Evolutionary conservation across 2,797 vertebrate species (phyloP), one percentile per base, ranked within the genome.

Genomic region (Mormyrops boulengeri): DNA sequence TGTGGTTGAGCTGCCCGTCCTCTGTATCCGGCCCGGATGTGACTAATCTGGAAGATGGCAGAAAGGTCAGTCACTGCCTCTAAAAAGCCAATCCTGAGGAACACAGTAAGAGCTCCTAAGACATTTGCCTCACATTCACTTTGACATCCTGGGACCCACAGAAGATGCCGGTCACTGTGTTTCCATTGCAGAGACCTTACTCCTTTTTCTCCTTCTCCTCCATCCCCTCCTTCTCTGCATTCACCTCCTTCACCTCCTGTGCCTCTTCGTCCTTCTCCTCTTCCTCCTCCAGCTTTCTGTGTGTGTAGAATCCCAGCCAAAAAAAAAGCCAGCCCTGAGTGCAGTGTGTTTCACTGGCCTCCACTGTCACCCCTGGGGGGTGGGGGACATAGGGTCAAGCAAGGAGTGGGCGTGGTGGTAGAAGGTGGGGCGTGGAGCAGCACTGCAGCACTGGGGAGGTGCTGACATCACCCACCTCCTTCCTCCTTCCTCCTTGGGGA

Each of bases 381-480:
- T 2, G 80, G 34, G 44, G 30, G 30, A 49, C 80, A 49, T 22
- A 19, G 47, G n/a, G 9, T 47, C 44, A 9, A 47, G 8, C 80
- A 26, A 85, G 47, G 41, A 26, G n/a, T 69, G 62, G 62, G 26
- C 11, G 26, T 69, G 62, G 26, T 30, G 62, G 11, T 69, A 34
- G 52, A 14, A 30, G 52, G 34, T 17, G 52, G 7, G 8, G 2
- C 6, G 8, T 3, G 14, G 85, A 19, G 50, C 52, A 52, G 50
- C 49, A 12, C 80, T 19, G 19, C 17, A 7, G 22, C 17, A 12
- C 44, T 69, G 57, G 89, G 82, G 62, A 26, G 55, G 62, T 26
- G 50, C 55, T 66, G 88, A 89, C 57, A 62, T 86, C 88, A 89
- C 41, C 82, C 80, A 44, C 38, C 69, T 89, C 82, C 88, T 66